phyloP scores from a whole-genome alignment of 1,140 invertebrate genomes.

The Ericerus pela region DNA sequence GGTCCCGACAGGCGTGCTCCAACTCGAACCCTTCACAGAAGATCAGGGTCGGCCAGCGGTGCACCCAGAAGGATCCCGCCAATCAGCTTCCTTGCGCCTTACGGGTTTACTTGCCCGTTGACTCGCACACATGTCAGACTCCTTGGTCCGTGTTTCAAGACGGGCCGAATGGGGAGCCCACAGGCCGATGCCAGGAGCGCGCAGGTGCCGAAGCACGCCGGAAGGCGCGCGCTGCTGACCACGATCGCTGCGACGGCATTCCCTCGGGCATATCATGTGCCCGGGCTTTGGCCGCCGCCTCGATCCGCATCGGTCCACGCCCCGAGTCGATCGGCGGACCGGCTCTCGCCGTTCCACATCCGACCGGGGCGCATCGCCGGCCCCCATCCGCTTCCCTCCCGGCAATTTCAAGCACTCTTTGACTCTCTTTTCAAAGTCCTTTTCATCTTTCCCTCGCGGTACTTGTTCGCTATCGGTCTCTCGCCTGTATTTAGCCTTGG shows the following conservation, averaged over 20 bases:
- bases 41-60: background rate
- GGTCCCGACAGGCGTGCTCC: slow-evolving; percentile 61
- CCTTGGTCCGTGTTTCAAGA: slow-evolving; percentile 91
- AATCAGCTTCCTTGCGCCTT: slow-evolving; percentile 52
- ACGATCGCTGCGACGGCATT: slow-evolving; percentile 21
- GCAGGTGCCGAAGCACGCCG: slow-evolving; percentile 34
- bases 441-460: slow-evolving; percentile 83
- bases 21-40: slow-evolving; percentile 40
- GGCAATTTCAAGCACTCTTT: slow-evolving; percentile 67
- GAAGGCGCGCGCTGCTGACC: slow-evolving; percentile 28
- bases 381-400: slow-evolving; percentile 45
- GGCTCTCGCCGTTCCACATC: slow-evolving; percentile 28
- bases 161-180: slow-evolving; percentile 56
- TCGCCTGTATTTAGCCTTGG: slow-evolving; percentile 70
- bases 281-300: background rate
- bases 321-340: slow-evolving; percentile 24
- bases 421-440: slow-evolving; percentile 80
- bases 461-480: slow-evolving; percentile 82
- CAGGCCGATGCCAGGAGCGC: slow-evolving; percentile 33
- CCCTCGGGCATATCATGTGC: background rate
- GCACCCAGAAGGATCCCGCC: slow-evolving; percentile 24
- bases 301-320: slow-evolving; percentile 17
- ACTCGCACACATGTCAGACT: slow-evolving; percentile 73
- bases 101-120: slow-evolving; percentile 43
- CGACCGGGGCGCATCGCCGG: slow-evolving; percentile 35